Evolutionary conservation across 1,140 invertebrate species (phyloP).

Genomic region (Venturia canescens): DNA sequence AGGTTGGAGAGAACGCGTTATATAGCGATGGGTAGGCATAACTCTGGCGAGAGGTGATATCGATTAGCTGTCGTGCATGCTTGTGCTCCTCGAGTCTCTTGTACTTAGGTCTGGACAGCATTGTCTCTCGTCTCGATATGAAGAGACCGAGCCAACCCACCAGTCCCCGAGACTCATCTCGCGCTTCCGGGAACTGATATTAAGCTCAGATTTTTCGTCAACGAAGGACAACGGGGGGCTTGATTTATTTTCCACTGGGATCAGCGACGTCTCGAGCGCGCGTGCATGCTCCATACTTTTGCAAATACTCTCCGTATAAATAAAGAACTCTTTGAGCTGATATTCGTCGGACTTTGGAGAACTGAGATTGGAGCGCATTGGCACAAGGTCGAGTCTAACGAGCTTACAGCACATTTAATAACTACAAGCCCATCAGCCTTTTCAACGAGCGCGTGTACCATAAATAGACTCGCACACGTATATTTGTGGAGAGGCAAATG

Average conservation of each 20-base stretch:
- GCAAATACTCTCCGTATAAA: too few relatives aligned
- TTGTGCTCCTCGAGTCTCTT: conserved; percentile 30
- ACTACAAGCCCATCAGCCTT: neutral
- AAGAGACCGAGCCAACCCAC: neutral
- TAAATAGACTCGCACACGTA: neutral
- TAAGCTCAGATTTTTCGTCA: neutral
- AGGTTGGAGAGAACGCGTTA: neutral
- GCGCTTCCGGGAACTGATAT: neutral
- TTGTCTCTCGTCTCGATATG: conserved; percentile 64
- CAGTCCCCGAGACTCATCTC: neutral
- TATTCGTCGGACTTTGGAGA: neutral
- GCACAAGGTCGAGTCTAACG: conserved; percentile 32
- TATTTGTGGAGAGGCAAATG: neutral
- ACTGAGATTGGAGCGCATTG: neutral
- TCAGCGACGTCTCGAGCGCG: too few relatives aligned
- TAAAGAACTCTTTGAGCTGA: too few relatives aligned
- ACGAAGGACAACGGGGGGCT: too few relatives aligned
- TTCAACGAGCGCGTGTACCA: neutral
- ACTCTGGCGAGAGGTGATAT: conserved; percentile 56
- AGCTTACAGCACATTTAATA: conserved; percentile 24
- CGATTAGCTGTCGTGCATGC: conserved; percentile 67
- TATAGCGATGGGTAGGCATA: conserved; percentile 22
- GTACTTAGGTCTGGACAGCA: conserved; percentile 59
- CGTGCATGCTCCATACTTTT: too few relatives aligned
- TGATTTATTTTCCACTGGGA: too few relatives aligned